Base-by-base conservation (phyloP, 2,797 vertebrate genomes). In the Acrossocheilus wenchowensis region DNA sequence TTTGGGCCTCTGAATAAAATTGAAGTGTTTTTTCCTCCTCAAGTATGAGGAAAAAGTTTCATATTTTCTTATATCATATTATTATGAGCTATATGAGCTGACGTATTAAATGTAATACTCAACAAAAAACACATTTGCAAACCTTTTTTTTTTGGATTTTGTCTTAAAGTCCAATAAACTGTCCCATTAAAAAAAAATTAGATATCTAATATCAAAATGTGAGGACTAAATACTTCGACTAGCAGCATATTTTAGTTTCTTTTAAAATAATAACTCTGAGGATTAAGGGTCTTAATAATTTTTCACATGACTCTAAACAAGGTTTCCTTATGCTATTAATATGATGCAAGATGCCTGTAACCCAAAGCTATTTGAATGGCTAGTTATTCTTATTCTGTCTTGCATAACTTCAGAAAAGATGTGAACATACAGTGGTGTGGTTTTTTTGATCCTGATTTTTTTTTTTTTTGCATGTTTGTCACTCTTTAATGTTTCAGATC, bases 331-430 rank as follows among this genome's bases (percentile, higher is more conserved):
- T 62, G 23, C 26, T 66, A 75, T 66, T 14, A 83, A 45, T 60
- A 52, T 60, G n/a, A 19, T n/a, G 50, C 26, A 82, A 86, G 45
- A 34, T 41, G 6, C 10, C 19, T 60, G 79, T 48, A 57, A 83
- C 52, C 34, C 39, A 45, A 19, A 57, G 64, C n/a, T 17, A 11
- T 79, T 48, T 43, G 30, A 72, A 68, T 36, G 45, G 77, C 6
- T 48, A 39, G 62, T 64, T 30, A 14, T 7, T 66, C 62, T 66
- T 34, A 3, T 30, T 34, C n/a, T 66, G 62, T 26, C 12, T 30
- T 6, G 71, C 54, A 83, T 23, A 36, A 83, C 23, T 30, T 83
- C n/a, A 64, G 23, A 5, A 57, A 50, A 82, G 66, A 73, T 41
- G 23, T 30, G 52, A 36, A 50, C 30, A 17, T 17, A 26, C 26